A percentile compares a stretch with the other conserved stretches of the same genome.
These are phyloP conservation scores for Steinernema khuongi DNA, from an alignment of 1,140 invertebrate species.

Conservation along the genomic window DNA sequence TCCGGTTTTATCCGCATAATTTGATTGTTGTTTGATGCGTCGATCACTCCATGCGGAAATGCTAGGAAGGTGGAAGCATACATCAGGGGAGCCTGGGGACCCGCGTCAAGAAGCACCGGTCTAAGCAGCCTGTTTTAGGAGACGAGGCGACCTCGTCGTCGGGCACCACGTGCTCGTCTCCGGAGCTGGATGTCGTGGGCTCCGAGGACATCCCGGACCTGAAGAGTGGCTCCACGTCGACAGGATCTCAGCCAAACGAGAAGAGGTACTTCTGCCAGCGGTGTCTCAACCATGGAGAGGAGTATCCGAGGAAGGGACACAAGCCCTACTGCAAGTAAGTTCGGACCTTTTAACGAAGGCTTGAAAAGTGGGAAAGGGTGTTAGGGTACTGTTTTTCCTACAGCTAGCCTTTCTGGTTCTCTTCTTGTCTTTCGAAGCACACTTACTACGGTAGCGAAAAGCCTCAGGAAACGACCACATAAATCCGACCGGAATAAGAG, in stretches of 20 bases:
- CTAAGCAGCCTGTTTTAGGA: background rate
- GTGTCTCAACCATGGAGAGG: conserved; percentile 37
- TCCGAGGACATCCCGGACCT: background rate
- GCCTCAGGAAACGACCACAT: background rate
- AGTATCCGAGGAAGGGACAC: conserved; percentile 36
- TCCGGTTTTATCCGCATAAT: too few species aligned
- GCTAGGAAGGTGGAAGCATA: background rate
- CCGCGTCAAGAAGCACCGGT: background rate
- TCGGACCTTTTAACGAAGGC: background rate
- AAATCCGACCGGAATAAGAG: background rate
- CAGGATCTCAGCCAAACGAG: conserved; percentile 7
- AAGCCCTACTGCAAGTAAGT: conserved; percentile 35
- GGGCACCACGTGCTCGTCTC: background rate
- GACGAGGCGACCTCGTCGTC: background rate
- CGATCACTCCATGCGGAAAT: too few species aligned
- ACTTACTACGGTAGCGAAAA: background rate
- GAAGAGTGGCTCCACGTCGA: background rate
- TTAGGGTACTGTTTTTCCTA: too few species aligned
- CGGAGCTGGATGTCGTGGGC: background rate
- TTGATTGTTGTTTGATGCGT: too few species aligned
- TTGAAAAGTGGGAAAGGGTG: too few species aligned
- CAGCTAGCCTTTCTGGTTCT: conserved; percentile 7
- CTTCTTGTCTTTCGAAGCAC: background rate
- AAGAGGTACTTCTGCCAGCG: conserved; percentile 39
- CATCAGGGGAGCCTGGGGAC: background rate